Evolutionary conservation across 2,888 invertebrate species (phyloP), one percentile per base, ranked within the genome.

Genomic region (Petrophora chlorosata): DNA sequence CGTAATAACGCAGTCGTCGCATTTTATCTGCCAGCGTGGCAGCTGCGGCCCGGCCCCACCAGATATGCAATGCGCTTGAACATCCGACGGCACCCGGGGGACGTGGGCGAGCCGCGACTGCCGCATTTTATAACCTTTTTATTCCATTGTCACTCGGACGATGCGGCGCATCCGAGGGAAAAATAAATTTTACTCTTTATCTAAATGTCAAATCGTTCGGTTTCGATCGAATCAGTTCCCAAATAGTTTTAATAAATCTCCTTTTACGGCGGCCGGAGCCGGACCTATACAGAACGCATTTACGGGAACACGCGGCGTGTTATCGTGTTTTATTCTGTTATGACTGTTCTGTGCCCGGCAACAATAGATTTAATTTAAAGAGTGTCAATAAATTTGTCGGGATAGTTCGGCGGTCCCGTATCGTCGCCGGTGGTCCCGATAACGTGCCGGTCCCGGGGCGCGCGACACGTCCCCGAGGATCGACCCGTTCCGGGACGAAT

Each of bases 221-320:
- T 82, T 84, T 78, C 90, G 89, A 90, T 90, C 89, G 90, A 86
- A 89, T 90, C 89, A 82, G 90, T 90, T 85, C 82, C 84, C 85
- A 86, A 90, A 90, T 89, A 89, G 89, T 90, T 90, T 89, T 85
- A 89, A 90, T 90, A 90, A 90, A 90, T 90, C 90, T 89, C 88
- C 87, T 89, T 90, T 90, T 88, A 90, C 87, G 76, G 84, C 79
- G 78, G 63, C 70, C 68, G 69, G 72, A 74, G 75, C 78, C 71
- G 16, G 38, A 74, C 71, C 78, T 85, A 86, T 88, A 86, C 73
- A 76, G 69, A 69, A 73, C 75, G 70, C 82, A 82, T 81, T 16
- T 82, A 85, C 79, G 76, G 79, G 82, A 82, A 80, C 85, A 83
- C 74, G 82, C 79, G 77, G 81, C 81, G 79, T 79, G 82, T 87